Base-by-base conservation (phyloP, 2,797 vertebrate species). In the Acanthornis magna region DNA sequence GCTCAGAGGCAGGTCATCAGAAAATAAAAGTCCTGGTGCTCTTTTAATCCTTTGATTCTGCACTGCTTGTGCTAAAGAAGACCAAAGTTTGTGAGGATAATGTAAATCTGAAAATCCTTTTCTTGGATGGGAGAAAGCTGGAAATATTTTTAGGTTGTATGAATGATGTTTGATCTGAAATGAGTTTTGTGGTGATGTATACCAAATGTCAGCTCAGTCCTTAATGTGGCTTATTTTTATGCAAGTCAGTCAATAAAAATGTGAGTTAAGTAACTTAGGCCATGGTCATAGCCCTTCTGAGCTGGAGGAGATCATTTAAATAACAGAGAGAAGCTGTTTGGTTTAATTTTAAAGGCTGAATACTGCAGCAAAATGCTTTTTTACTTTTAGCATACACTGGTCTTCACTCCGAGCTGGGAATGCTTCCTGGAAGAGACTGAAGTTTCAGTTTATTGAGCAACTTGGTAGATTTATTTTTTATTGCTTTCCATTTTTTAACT, bases 211-310 rank as follows among this genome's bases (percentile, higher is more conserved):
- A 90, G 19, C 60, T 75, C 90, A 45, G 55, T 81, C 74, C 32
- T 94, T 94, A 81, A 75, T 73, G 93, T 81, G 73, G 91, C 91
- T 95, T 81, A 66, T 93, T 96, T 84, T 86, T 88, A 57, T 93
- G 90, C 90, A 81, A 88, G 90, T 62, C 88, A 81, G 80, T 88
- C 88, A 86, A 66, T 90, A 90, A 90, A 91, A 91, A 73, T 48
- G 88, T 34, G 74, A 90, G 55, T 81, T 72, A 62, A 88, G 93
- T 84, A 78, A 88, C 80, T 91, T 43, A 34, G 1, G 23, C 88
- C 5, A 5, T 66, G 77, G 91, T 67, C 60, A 19, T 25, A 47
- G 84, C 78, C 76, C 84, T 93, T 61, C 50, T 78, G 90, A 84
- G 68, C 80, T 75, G 60, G 65, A 86, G 88, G 79, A 71, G 47